Conservation (phyloP, 2,888 invertebrate genomes). For the Siphlonurus alternatus region DNA sequence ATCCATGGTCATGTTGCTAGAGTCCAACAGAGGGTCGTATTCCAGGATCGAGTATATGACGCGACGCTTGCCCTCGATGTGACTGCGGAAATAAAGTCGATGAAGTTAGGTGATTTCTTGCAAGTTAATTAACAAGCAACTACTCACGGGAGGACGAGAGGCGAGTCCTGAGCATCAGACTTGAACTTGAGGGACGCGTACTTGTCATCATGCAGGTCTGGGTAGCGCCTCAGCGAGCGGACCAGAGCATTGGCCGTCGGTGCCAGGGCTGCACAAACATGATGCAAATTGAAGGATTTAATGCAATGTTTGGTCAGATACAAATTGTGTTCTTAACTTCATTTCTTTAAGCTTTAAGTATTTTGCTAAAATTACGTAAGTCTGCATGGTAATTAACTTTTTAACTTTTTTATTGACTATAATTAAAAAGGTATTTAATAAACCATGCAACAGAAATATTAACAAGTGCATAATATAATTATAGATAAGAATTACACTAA, state of each 20-base stretch:
- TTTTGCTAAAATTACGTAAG: too few relatives aligned
- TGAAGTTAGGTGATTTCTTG: constrained; percentile 11
- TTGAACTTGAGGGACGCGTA: constrained; percentile 44
- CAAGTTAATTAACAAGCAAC: constrained; percentile 15
- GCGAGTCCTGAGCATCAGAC: constrained; percentile 24
- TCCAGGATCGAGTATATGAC: constrained; percentile 66
- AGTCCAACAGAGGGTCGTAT: constrained; percentile 77
- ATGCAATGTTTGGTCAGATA: constrained; percentile 2
- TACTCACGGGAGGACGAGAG: constrained; percentile 43
- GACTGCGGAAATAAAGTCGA: constrained; percentile 1
- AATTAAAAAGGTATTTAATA: too few relatives aligned
- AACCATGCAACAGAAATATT: too few relatives aligned
- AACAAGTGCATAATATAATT: too few relatives aligned
- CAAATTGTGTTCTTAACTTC: too few relatives aligned
- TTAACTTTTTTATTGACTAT: too few relatives aligned
- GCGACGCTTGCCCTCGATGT: constrained; percentile 23
- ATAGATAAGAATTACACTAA: too few relatives aligned
- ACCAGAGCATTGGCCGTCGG: constrained; percentile 55
- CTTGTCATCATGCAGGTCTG: constrained; percentile 67
- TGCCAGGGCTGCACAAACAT: constrained; percentile 44
- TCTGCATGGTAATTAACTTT: too few relatives aligned
- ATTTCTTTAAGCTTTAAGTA: too few relatives aligned
- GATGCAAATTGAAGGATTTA: constrained; percentile 6
- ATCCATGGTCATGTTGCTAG: constrained; percentile 80
- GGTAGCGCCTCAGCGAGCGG: constrained; percentile 49